A percentile compares a stretch with the other conserved stretches of the same genome.
Conservation (phyloP, 2,888 invertebrate species). For the Yponomeuta evonymella region DNA sequence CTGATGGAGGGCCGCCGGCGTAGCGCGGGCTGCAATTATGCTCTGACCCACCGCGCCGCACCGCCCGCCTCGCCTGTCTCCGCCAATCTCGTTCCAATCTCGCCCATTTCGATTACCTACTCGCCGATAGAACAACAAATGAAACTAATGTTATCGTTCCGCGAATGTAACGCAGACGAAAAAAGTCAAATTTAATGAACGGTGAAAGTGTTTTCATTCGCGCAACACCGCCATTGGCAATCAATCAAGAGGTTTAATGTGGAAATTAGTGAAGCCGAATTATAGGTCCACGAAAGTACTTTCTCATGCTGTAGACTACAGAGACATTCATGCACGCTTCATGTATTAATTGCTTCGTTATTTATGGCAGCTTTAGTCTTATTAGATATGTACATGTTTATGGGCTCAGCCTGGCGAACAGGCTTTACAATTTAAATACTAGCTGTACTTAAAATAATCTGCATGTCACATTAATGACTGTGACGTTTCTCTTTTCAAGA, state of each 20-base stretch:
- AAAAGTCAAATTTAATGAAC: slow-evolving; percentile 38
- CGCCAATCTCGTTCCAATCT: slow-evolving; percentile 63
- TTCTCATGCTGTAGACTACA: slow-evolving; percentile 8
- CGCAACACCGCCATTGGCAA: slow-evolving; percentile 34
- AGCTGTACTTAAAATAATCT: neutral
- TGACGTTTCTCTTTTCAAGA: neutral
- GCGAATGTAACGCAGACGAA: slow-evolving; percentile 39
- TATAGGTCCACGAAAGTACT: slow-evolving; percentile 14
- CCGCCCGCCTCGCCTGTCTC: slow-evolving; percentile 39
- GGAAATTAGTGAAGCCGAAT: slow-evolving; percentile 28
- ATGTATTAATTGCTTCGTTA: neutral
- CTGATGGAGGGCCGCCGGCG: slow-evolving; percentile 33
- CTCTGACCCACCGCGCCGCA: slow-evolving; percentile 9
- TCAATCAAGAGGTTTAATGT: slow-evolving; percentile 46
- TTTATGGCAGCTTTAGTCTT: neutral
- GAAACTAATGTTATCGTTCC: slow-evolving; percentile 48
- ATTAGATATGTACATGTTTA: neutral
- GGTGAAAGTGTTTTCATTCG: slow-evolving; percentile 47
- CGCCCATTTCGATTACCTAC: slow-evolving; percentile 54
- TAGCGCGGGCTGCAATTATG: slow-evolving; percentile 18
- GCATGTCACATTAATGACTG: neutral
- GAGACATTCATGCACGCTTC: neutral
- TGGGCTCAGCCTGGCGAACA: neutral
- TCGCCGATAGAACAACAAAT: slow-evolving; percentile 52
- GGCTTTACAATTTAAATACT: neutral